A percentile compares a stretch with the other conserved stretches of the same genome.
phyloP scores from a whole-genome alignment of 2,888 invertebrate genomes.

The Gortyna flavago region DNA sequence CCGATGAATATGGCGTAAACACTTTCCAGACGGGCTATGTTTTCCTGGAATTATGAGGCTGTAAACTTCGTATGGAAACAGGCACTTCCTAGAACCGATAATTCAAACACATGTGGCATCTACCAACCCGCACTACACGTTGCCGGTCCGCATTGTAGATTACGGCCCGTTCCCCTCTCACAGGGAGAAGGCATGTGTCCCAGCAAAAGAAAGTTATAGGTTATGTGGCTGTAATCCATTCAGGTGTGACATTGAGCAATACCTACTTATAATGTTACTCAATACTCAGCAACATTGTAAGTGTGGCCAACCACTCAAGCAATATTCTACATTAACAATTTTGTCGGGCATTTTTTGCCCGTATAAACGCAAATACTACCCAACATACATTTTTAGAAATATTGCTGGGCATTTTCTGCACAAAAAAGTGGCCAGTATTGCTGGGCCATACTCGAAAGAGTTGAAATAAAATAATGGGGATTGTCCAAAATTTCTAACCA shows the following conservation, averaged over 20 bases:
- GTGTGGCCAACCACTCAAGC: not conserved
- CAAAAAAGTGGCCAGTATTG: not conserved
- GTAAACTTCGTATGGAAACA: not conserved
- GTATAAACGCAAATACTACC: not conserved
- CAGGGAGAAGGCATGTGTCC: not conserved
- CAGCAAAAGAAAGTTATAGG: not conserved
- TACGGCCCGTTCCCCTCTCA: not conserved
- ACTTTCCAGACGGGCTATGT: too few species aligned
- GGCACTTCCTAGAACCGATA: not conserved
- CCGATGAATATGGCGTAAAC: not conserved
- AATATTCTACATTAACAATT: too few species aligned
- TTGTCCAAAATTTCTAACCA: too few species aligned
- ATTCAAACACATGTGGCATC: not conserved
- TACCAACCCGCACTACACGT: too few species aligned
- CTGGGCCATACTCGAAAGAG: not conserved
- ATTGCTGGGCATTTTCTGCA: not conserved
- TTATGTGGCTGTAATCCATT: not conserved
- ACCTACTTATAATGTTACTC: too few species aligned
- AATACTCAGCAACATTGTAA: not conserved
- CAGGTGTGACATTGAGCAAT: not conserved
- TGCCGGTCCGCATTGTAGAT: not conserved
- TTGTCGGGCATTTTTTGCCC: not conserved
- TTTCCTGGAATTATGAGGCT: too few species aligned
- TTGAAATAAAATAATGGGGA: not conserved
- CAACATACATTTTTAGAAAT: not conserved